These are phyloP conservation scores for Lasioglossum lativentre DNA, from an alignment of 2,888 invertebrate species.

Conservation along the genomic window DNA sequence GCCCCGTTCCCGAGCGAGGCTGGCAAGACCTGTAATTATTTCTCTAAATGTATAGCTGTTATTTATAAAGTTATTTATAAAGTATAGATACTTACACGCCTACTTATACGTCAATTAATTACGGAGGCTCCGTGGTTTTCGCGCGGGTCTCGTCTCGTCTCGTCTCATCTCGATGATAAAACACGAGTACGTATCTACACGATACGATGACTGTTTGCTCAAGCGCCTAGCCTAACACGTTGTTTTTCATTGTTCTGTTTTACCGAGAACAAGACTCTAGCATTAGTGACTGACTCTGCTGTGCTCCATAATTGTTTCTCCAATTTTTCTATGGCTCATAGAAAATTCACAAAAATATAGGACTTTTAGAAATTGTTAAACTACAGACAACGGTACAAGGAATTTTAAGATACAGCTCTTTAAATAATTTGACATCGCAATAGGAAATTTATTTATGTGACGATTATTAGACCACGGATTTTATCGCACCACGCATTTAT, in stretches of 20 bases:
- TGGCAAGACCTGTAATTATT: slow-evolving; percentile 24
- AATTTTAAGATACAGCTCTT: too few species aligned
- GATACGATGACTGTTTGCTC: slow-evolving; percentile 47
- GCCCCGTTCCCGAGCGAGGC: neutral
- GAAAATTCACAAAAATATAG: neutral
- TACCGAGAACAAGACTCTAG: neutral
- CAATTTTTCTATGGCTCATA: neutral
- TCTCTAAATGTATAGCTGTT: slow-evolving; percentile 37
- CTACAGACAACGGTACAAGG: neutral
- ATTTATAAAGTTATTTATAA: slow-evolving; percentile 33
- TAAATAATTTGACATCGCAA: too few species aligned
- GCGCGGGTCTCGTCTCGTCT: too few species aligned
- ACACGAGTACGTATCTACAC: slow-evolving; percentile 17
- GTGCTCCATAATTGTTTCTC: neutral
- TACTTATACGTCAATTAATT: slow-evolving; percentile 36
- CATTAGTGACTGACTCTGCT: neutral
- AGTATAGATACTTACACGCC: slow-evolving; percentile 18
- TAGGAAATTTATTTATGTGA: too few species aligned
- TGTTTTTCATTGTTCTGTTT: slow-evolving; percentile 1
- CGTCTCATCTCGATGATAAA: neutral
- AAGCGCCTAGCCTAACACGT: slow-evolving; percentile 5
- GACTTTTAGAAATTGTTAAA: neutral
- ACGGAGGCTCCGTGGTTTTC: neutral
- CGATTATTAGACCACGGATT: too few species aligned
- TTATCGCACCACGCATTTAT: too few species aligned